phyloP scores from a whole-genome alignment of 1,140 invertebrate species.

The Neuroterus valhalla region DNA sequence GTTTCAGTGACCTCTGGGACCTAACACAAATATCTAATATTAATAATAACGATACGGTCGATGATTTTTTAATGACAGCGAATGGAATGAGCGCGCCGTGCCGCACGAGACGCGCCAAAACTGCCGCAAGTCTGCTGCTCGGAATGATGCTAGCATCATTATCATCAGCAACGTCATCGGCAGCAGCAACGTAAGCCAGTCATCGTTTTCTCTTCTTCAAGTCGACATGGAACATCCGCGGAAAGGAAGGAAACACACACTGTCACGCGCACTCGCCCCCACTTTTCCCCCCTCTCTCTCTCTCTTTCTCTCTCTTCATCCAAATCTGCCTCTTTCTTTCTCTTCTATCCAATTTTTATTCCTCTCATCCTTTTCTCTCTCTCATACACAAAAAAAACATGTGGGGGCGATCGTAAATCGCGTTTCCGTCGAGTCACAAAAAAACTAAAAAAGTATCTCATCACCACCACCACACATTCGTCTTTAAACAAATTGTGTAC shows the following conservation, averaged over 20 bases:
- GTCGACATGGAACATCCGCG: slow-evolving; percentile 47
- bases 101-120: slow-evolving; percentile 65
- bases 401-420: slow-evolving; percentile 18
- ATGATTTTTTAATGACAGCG: slow-evolving; percentile 74
- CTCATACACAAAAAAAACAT: background rate
- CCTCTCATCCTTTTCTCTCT: slow-evolving; percentile 7
- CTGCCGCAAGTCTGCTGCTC: slow-evolving; percentile 66
- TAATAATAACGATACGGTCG: slow-evolving; percentile 73
- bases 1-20: slow-evolving; percentile 74
- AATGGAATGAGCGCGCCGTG: slow-evolving; percentile 51
- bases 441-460: slow-evolving; percentile 34
- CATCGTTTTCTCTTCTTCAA: slow-evolving; percentile 67
- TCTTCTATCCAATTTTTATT: slow-evolving; percentile 33
- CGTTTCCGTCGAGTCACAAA: slow-evolving; percentile 21
- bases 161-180: slow-evolving; percentile 49
- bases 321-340: slow-evolving; percentile 40
- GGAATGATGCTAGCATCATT: slow-evolving; percentile 47
- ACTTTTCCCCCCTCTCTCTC: slow-evolving; percentile 35
- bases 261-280: slow-evolving; percentile 15
- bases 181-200: slow-evolving; percentile 62
- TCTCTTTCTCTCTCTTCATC: slow-evolving; percentile 41
- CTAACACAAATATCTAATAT: slow-evolving; percentile 74
- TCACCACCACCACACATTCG: slow-evolving; percentile 14
- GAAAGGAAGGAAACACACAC: slow-evolving; percentile 30
- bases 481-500: slow-evolving; percentile 29